A percentile compares a stretch with the other conserved stretches of the same genome.
Conservation (phyloP, 1,140 invertebrate genomes). For the Maconellicoccus hirsutus region DNA sequence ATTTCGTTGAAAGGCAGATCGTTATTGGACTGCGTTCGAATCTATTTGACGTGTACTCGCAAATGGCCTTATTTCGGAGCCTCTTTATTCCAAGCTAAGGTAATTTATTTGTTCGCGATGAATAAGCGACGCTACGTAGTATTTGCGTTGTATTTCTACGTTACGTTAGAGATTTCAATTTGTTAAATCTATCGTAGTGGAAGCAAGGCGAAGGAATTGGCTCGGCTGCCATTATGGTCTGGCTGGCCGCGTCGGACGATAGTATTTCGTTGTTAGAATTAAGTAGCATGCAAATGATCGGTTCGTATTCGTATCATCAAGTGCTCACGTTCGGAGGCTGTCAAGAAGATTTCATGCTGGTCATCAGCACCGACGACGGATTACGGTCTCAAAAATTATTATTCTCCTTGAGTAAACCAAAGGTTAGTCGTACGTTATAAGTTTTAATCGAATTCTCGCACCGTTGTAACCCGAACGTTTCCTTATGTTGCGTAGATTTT, state of each 20-base stretch:
- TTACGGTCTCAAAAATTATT: constrained; percentile 74
- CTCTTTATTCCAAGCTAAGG: constrained; percentile 77
- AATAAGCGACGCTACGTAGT: too few species aligned
- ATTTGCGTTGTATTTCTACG: too few species aligned
- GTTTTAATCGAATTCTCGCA: not conserved
- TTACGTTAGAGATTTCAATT: too few species aligned
- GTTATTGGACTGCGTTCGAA: constrained; percentile 78
- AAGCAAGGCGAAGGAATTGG: constrained; percentile 45
- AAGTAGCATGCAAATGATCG: constrained; percentile 73
- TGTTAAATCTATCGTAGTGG: too few species aligned
- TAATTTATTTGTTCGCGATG: constrained; percentile 31
- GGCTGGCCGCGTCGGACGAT: constrained; percentile 88
- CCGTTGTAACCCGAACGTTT: not conserved
- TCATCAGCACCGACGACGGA: constrained; percentile 65
- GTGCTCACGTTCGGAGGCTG: constrained; percentile 89
- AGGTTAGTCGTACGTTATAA: constrained; percentile 42
- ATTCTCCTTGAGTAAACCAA: constrained; percentile 81
- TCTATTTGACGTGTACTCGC: constrained; percentile 86
- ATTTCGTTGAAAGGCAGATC: constrained; percentile 70
- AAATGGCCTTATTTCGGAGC: constrained; percentile 96
- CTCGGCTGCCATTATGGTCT: constrained; percentile 51
- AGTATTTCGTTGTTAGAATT: constrained; percentile 78
- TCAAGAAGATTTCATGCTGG: constrained; percentile 90
- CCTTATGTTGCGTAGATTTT: constrained; percentile 56
- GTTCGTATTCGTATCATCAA: constrained; percentile 73